Base-by-base conservation (phyloP, 2,113 vertebrate species). In the Serilophus lunatus region DNA sequence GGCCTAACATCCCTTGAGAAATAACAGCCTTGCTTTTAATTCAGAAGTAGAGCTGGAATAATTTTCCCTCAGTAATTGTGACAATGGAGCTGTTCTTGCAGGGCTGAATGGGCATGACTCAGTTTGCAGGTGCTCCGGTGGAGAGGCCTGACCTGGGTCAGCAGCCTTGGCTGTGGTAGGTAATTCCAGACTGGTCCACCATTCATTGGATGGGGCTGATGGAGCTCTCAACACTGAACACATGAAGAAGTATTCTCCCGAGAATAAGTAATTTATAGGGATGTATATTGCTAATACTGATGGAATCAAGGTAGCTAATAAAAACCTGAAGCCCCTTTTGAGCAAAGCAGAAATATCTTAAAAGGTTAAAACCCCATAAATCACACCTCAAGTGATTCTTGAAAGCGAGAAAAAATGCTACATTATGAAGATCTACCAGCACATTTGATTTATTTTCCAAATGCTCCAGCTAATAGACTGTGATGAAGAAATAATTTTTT, bases 21-120 rank as follows among this genome's bases (percentile, higher is more conserved):
- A 98, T 97, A 98, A 98, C 99, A 98, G 98, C 98, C 98, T 98
- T 97, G 98, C 99, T 98, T 99, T 98, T 98, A 98, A 98, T 98
- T 98, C 98, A 98, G 97, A 96, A 97, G 97, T 96, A 96, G 98
- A 97, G 97, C 98, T 94, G 98, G 98, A 98, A 97, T 98, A 97
- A 98, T 98, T 97, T 97, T 97, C 97, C 96, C 97, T 96, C 97
- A 96, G 98, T 99, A 99, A 98, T 97, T 84, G 42, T n/a, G 87
- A 99, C 99, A 99, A 99, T 98, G 96, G 98, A 92, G 91, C 98
- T 96, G 93, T 98, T 99, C 98, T 99, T 98, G 97, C 88, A 50
- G 97, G 87, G 45, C 93, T 97, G 98, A 98, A 98, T 97, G 97
- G 95, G 93, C 86, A 75, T 64, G 92, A 97, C 98, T 98, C 98